These are phyloP conservation scores for Gopherus flavomarginatus DNA, from an alignment of 2,113 vertebrate genomes.

Conservation along the genomic window DNA sequence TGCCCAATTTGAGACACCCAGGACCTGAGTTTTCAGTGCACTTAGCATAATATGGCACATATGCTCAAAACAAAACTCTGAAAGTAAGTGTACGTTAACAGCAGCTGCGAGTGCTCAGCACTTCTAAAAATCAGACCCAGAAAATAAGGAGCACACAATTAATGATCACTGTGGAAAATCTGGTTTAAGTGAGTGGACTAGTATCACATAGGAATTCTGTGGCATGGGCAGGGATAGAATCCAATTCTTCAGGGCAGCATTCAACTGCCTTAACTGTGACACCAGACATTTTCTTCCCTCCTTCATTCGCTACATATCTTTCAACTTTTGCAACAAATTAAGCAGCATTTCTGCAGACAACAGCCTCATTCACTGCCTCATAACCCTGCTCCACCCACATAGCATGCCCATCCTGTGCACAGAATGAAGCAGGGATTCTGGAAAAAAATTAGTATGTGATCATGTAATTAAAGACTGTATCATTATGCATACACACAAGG, in stretches of 20 bases:
- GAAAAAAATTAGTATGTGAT: neutral
- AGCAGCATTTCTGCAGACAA: neutral
- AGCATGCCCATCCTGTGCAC: neutral
- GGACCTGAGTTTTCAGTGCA: neutral
- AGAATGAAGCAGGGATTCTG: rapidly evolving
- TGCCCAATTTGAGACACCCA: neutral
- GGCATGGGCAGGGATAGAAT: neutral
- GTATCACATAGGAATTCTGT: rapidly evolving
- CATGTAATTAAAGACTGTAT: rapidly evolving
- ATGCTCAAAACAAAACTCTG: neutral
- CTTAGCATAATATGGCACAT: rapidly evolving
- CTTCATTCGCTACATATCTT: neutral
- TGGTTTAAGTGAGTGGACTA: neutral
- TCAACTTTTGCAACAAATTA: neutral
- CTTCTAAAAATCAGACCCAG: neutral
- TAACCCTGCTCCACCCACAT: rapidly evolving
- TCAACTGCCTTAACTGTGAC: neutral
- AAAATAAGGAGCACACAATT: neutral
- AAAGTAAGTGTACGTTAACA: neutral
- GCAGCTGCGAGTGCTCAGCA: rapidly evolving
- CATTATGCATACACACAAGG: rapidly evolving
- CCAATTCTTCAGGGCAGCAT: rapidly evolving
- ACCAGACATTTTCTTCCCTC: too few relatives aligned
- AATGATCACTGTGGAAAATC: neutral
- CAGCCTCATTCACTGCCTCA: neutral